Percentiles rank a stretch among this genome's conserved stretches.
Evolutionary conservation across 2,888 invertebrate species (phyloP).

Genomic region (Geophilus truncorum): DNA sequence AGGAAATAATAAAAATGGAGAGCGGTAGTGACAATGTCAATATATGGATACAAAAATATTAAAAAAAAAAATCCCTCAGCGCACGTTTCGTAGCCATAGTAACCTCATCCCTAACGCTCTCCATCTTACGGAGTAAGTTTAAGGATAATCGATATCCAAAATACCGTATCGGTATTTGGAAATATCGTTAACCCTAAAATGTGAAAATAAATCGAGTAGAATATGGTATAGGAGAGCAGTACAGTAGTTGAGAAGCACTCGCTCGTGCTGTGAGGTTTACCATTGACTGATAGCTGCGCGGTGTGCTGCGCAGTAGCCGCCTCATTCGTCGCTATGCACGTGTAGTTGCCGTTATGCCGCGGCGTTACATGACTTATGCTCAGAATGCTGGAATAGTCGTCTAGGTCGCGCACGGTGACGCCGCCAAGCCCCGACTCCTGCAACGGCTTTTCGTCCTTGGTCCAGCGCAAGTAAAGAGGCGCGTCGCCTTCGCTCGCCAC

Average conservation of each 20-base stretch:
- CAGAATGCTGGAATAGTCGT: slow-evolving; percentile 70
- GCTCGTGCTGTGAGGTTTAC: slow-evolving; percentile 53
- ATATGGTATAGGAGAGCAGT: slow-evolving; percentile 8
- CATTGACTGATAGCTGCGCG: slow-evolving; percentile 73
- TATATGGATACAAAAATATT: not conserved
- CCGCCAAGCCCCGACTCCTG: slow-evolving; percentile 52
- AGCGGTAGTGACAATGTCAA: slow-evolving; percentile 15
- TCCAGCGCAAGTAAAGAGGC: slow-evolving; percentile 72
- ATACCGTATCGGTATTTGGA: too few species aligned
- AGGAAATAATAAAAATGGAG: slow-evolving; percentile 25
- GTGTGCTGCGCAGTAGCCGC: slow-evolving; percentile 72
- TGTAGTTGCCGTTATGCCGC: slow-evolving; percentile 69
- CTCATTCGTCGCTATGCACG: slow-evolving; percentile 71
- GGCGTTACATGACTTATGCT: slow-evolving; percentile 70
- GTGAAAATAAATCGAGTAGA: too few species aligned
- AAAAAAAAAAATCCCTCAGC: not conserved
- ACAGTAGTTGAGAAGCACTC: slow-evolving; percentile 13
- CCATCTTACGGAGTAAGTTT: not conserved
- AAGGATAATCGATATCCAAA: too few species aligned
- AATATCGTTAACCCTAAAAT: too few species aligned
- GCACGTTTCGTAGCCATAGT: not conserved
- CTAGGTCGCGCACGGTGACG: slow-evolving; percentile 45
- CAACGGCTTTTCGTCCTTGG: slow-evolving; percentile 68
- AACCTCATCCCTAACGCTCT: slow-evolving; percentile 2
- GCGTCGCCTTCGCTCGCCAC: slow-evolving; percentile 74